A percentile compares a stretch with the other conserved stretches of the same genome.
These are phyloP conservation scores for Malurus melanocephalus DNA, from an alignment of 2,113 vertebrate species.

Conservation along the genomic window DNA sequence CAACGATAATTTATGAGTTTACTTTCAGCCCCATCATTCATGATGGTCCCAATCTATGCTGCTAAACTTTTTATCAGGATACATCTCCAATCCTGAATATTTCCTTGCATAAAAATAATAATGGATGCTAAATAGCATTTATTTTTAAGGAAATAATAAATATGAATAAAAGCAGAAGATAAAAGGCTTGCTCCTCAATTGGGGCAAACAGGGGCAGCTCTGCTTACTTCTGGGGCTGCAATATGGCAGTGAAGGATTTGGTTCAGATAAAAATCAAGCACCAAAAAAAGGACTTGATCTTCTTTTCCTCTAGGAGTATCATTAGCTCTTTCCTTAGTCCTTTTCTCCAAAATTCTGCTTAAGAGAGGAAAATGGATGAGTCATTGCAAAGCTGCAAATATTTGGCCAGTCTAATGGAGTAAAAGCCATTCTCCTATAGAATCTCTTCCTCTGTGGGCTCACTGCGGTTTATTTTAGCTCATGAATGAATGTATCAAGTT, in stretches of 20 bases:
- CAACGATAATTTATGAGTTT: background rate
- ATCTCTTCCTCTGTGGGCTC: conserved; percentile 29
- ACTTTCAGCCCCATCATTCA: background rate
- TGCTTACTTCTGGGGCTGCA: background rate
- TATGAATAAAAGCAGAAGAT: background rate
- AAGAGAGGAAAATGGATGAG: conserved; percentile 45
- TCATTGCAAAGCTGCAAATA: conserved; percentile 42
- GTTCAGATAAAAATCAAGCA: background rate
- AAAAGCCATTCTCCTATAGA: conserved; percentile 12
- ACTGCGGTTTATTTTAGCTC: conserved; percentile 14
- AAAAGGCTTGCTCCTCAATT: background rate
- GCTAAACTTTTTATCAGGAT: background rate
- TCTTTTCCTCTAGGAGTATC: background rate
- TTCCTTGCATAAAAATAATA: background rate
- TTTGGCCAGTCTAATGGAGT: conserved; percentile 20
- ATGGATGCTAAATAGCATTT: background rate
- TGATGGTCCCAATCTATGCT: background rate
- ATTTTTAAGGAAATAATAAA: background rate
- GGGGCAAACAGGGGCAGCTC: background rate
- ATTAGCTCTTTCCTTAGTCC: conserved; percentile 14
- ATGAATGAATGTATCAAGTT: background rate
- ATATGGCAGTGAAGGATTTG: background rate
- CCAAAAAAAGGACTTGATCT: background rate
- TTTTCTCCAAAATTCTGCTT: conserved; percentile 24
- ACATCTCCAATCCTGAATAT: background rate